A percentile compares a stretch with the other conserved stretches of the same genome.
Evolutionary conservation across 2,113 vertebrate species (phyloP).

Genomic region (Pavo muticus): DNA sequence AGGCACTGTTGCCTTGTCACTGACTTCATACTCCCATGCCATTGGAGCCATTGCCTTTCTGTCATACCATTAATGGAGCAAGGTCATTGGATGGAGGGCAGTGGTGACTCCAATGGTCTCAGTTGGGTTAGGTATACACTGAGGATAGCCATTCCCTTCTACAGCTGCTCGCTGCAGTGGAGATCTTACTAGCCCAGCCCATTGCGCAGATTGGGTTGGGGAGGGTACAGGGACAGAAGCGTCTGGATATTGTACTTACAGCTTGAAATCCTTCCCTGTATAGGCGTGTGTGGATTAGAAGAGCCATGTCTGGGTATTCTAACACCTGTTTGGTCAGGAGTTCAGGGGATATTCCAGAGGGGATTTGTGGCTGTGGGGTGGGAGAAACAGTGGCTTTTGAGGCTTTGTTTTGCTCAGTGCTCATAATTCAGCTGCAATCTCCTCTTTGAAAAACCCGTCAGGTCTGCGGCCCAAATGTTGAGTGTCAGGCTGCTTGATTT

Average conservation of each 20-base stretch:
- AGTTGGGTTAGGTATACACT: background rate
- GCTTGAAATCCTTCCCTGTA: background rate
- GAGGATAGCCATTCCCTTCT: background rate
- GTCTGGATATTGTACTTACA: background rate
- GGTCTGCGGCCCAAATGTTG: background rate
- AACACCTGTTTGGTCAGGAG: background rate
- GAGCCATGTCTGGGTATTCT: background rate
- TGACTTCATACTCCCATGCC: background rate
- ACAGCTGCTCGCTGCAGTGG: background rate
- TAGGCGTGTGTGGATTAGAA: background rate
- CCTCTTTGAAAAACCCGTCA: background rate
- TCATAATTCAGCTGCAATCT: background rate
- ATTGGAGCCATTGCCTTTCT: accelerated
- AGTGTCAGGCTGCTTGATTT: background rate
- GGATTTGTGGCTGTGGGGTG: background rate
- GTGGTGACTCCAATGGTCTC: background rate
- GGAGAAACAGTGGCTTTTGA: background rate
- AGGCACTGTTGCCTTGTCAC: background rate
- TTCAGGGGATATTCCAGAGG: background rate
- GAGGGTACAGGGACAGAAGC: background rate
- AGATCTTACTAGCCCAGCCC: background rate
- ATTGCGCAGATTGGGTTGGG: background rate
- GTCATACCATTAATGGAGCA: background rate
- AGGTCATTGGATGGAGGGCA: background rate
- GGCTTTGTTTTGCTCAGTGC: background rate